Evolutionary conservation across 2,797 vertebrate genomes (phyloP), one percentile per base, ranked within the genome.

Genomic region (Leptodactylus fallax): DNA sequence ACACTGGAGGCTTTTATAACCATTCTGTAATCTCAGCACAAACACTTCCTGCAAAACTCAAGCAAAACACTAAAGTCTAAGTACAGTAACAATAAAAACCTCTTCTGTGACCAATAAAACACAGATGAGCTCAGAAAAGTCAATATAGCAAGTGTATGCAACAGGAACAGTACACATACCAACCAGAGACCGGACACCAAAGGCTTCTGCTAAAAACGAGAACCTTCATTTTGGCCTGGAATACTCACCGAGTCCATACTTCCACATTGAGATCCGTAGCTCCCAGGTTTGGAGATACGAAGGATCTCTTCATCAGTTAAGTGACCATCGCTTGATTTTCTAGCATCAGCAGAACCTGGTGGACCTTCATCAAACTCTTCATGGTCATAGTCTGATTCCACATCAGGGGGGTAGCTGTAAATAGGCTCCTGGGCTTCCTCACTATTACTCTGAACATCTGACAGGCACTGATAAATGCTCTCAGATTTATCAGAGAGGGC

Each of bases 341-440:
- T 96, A 21, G 92, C 91, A 81, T 97, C 96, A 27, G 95, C 95
- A 17, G 93, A 96, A 91, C 95, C 97, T 78, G 93, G 92, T 0
- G 92, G 94, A 72, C 90, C 93, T 89, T 96, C 96, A 91, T 98
- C 97, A 89, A 96, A 97, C 93, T 98, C 97, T 85, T 98, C 97
- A 58, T 97, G 97, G 91, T 98, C 97, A 0, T 97, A 97, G 92
- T 98, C 97, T 0, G 97, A 98, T 91, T 98, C 97, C 3, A 94
- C 86, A 79, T 97, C 97, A 0, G 88, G 95, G 7, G 94, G 92
- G 49, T 93, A 92, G 79, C 92, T 92, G 81, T 94, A 95, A 79
- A 94, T 86, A 0, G 91, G 91, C 45, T 96, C 95, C 86, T 95
- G 94, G 0, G 88, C 83, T 1, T 90, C 92, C 55, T 91, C 86